phyloP scores from a whole-genome alignment of 2,797 vertebrate species.

The Echiichthys vipera region DNA sequence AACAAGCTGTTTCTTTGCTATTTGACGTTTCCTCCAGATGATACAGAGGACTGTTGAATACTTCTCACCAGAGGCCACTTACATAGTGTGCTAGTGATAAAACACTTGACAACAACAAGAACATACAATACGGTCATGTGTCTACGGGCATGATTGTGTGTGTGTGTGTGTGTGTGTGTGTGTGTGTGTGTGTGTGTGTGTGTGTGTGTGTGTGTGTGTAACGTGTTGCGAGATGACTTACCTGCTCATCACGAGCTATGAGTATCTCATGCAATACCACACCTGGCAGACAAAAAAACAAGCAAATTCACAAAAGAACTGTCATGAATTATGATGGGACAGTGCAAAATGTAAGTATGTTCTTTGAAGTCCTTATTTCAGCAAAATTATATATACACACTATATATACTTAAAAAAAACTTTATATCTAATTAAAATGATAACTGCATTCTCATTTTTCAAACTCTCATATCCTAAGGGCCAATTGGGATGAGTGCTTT shows the following conservation, averaged over 20 bases:
- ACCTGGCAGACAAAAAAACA: conserved; percentile 25
- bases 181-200: background rate
- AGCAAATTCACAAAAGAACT: conserved; percentile 43
- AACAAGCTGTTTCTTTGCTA: background rate
- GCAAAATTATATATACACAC: conserved; percentile 86
- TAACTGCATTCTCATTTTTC: conserved; percentile 99
- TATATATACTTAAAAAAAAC: conserved; percentile 88
- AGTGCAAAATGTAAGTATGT: conserved; percentile 78
- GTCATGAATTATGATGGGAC: conserved; percentile 52
- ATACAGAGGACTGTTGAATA: background rate
- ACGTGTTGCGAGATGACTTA: conserved; percentile 13
- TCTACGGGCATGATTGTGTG: background rate
- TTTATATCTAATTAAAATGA: conserved; percentile 99
- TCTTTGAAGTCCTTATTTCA: conserved; percentile 99
- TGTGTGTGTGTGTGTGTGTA: background rate
- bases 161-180: background rate
- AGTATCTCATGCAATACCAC: background rate
- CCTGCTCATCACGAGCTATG: conserved; percentile 21
- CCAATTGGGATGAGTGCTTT: conserved; percentile 98
- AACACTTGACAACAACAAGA: background rate
- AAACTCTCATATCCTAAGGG: conserved; percentile 99
- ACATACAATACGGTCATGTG: background rate
- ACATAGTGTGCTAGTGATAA: background rate
- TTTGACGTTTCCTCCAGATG: background rate
- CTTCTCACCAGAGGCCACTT: background rate